Evolutionary conservation across 2,888 invertebrate genomes (phyloP), one percentile per base, ranked within the genome.

Genomic region (Siphonodentalium dalli): DNA sequence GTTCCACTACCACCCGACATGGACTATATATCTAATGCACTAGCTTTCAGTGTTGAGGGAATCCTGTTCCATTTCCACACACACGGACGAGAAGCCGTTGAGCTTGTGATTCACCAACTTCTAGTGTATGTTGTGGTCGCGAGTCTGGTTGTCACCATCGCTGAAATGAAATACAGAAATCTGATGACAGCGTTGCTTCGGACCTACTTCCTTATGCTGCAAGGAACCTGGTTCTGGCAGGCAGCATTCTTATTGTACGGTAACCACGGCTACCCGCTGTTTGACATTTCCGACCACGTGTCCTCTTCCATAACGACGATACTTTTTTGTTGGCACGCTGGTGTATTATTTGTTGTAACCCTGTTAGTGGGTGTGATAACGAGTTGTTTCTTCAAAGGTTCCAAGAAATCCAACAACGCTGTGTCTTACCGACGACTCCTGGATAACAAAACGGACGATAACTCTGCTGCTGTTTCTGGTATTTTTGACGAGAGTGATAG

Each of bases 141-240:
- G 2, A 77, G 76, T 56, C 65, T 78, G 5, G 26, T 81, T 2
- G 65, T 77, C 4, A 58, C 74, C 1, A 38, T 79, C 2, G 47
- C 80, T 27, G 85, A 85, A 68, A 77, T 81, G 71, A 66, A 62
- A 11, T 76, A 73, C 58, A 74, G 79, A 5, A 66, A 60, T 40
- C 71, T 83, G 6, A 44, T 83, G 28, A 68, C 79, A 3, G 72
- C 82, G 0, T 57, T 84, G 35, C 60, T 74, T 9, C 62, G 84
- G 37, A 61, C 77, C 11, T 83, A 79, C 58, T 81, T 82, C 49
- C 71, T 79, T 1, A 54, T 84, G n/a, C 69, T 84, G 8, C 85
- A 85, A 69, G 85, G 85, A n/a, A 82, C 83, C 2, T 85, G 85
- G 85, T 84, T 84, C 72, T 83, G 78, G 71, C 83, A 83, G 56